These are phyloP conservation scores for Drosophila birchii DNA, from an alignment of 2,888 invertebrate genomes.

Conservation along the genomic window DNA sequence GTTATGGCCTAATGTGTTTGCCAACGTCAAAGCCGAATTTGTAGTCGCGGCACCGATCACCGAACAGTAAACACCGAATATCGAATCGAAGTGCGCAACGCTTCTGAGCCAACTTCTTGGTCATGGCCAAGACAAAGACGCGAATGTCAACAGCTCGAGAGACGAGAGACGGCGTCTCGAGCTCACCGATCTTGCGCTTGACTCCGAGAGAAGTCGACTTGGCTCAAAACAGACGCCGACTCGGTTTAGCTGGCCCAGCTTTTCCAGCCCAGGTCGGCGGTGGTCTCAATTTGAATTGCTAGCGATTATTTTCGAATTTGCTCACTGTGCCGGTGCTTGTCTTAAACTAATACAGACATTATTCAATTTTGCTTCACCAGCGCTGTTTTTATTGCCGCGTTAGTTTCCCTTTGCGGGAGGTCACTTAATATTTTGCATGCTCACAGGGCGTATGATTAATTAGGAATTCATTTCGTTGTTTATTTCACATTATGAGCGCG, in stretches of 20 bases:
- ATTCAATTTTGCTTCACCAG: constrained; percentile 54
- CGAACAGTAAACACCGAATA: constrained; percentile 24
- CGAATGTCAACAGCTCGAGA: constrained; percentile 72
- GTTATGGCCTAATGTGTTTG: constrained; percentile 55
- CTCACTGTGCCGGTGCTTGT: constrained; percentile 28
- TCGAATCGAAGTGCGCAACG: constrained; percentile 46
- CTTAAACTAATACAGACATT: constrained; percentile 61
- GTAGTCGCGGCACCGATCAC: constrained; percentile 4
- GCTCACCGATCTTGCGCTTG: constrained; percentile 9
- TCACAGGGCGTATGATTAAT: constrained; percentile 60
- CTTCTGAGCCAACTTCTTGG: constrained; percentile 74
- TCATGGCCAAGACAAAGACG: constrained; percentile 70
- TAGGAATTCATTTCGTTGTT: constrained; percentile 61
- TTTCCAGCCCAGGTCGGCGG: constrained; percentile 35
- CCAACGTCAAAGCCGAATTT: constrained; percentile 38
- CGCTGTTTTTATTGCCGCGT: constrained; percentile 30
- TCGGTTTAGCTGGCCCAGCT: constrained; percentile 32
- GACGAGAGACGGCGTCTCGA: background rate
- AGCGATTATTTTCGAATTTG: constrained; percentile 69
- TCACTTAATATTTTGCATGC: constrained; percentile 67
- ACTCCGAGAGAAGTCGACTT: constrained; percentile 24
- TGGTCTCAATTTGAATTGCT: constrained; percentile 69
- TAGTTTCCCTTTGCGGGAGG: constrained; percentile 51
- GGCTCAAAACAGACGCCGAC: constrained; percentile 29
- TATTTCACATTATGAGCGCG: constrained; percentile 29